Base-by-base conservation (phyloP, 1,140 invertebrate species). In the Calliphora vicina region DNA sequence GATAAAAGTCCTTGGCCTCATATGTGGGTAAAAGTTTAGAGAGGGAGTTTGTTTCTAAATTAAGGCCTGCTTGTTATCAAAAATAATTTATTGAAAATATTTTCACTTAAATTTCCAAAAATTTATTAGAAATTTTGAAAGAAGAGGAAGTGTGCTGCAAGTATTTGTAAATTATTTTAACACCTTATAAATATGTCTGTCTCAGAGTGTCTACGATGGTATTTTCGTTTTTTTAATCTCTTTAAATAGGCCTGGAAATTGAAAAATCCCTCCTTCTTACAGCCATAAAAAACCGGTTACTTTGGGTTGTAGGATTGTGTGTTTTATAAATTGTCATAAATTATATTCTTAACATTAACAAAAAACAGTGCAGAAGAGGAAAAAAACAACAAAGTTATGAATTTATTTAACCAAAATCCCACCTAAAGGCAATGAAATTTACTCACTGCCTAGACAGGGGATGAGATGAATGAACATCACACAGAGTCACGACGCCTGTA, bases 311-410 rank as follows among this genome's bases (percentile, higher is more conserved):
- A 0, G 35, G 50, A 17, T 23, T n/a, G 20, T n/a, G 45, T 50
- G 45, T 67, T 67, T 23, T 23, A 57, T 67, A 67, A 67, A 67
- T 67, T 67, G 61, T 67, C 61, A 67, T 67, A 67, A 67, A 67
- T 67, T 67, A 67, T 67, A 23, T 23, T 67, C 61, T 67, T 67
- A 67, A 67, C 45, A 50, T 50, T 17, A 8, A 57, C 15, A n/a
- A n/a, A 57, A 57, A 57, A 57, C n/a, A n/a, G n/a, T n/a, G n/a
- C n/a, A 17, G 15, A 57, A 17, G 15, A 17, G 12, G n/a, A 57
- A 15, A 57, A 57, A 57, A n/a, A n/a, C 50, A 57, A 57, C 10
- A 67, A 67, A 67, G 61, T 67, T 67, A 67, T 67, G 61, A 67
- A 67, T 25, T 67, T 67, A 67, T 67, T 67, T 23, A 67, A 67